Evolutionary conservation across 2,888 invertebrate genomes (phyloP), one percentile per base, ranked within the genome.

Genomic region (Pseudococcus viburni): DNA sequence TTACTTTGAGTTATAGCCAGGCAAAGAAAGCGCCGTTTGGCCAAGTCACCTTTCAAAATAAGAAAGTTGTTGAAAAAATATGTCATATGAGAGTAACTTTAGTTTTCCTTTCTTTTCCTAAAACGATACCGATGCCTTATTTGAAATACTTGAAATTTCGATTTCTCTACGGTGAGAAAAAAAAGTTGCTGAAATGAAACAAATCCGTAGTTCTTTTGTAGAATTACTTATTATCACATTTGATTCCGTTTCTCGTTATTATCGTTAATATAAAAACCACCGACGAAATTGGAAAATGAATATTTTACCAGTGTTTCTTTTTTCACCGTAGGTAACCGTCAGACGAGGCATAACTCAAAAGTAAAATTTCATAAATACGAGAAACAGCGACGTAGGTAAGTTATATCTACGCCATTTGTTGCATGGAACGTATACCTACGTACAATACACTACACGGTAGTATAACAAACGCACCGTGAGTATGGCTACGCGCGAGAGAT

Each of bases 221-320:
- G 17, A 33, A 33, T 33, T 80, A 80, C 42, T 80, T 59, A 59
- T 59, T 59, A 59, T 59, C 59, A 19, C 59, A 19, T 59, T 19
- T 59, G 59, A 19, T 59, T 59, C n/a, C 19, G 19, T 19, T 51
- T 51, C 17, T 5, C 17, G 15, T 51, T 11, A 17, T 17, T 51
- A 51, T 51, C 17, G 51, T 51, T 51, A 51, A 33, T 33, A 33
- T 51, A 51, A 51, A 51, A 59, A 59, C 19, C 59, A 19, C 6
- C 59, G 19, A 59, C 42, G n/a, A 42, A 80, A 80, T 80, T 80
- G 42, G 80, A 80, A 80, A 80, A 80, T 80, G 80, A 80, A 80
- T 80, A 80, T 80, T 80, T 80, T n/a, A 80, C 15, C n/a, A 19
- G n/a, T 0, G 5, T 42, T 73, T 73, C 33, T 33, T 33, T 73